phyloP scores from a whole-genome alignment of 64 coral and sea anemone genomes.

The Platygyra sinensis region DNA sequence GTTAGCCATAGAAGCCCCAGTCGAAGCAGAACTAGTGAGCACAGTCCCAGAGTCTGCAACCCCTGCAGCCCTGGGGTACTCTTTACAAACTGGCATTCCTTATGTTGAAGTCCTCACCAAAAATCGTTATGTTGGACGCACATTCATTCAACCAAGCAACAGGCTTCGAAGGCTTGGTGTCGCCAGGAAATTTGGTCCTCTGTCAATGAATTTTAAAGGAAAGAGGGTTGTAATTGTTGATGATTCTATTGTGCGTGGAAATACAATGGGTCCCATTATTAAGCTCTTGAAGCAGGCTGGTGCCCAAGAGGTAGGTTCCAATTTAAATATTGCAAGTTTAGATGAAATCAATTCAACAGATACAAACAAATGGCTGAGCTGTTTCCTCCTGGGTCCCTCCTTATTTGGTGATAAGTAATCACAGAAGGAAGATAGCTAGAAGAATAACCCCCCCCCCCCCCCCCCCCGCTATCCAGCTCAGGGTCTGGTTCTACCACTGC shows the following conservation, averaged over 20 bases:
- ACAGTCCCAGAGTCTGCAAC: conserved; percentile 97
- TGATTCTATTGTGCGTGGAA: conserved; percentile 97
- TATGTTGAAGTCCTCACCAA: conserved; percentile 96
- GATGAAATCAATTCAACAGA: too few species aligned
- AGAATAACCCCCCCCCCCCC: too few species aligned
- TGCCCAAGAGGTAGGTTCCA: conserved; percentile 72
- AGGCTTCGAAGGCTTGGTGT: conserved; percentile 89
- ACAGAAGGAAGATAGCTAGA: too few species aligned
- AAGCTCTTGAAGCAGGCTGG: conserved; percentile 92
- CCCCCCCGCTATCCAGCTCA: too few species aligned
- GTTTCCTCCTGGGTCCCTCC: too few species aligned
- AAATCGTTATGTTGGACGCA: conserved; percentile 97
- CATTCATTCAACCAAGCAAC: conserved; percentile 92
- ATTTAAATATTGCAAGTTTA: too few species aligned
- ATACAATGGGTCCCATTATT: conserved; percentile 92
- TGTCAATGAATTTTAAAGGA: conserved; percentile 88
- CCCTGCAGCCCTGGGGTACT: conserved; percentile 87
- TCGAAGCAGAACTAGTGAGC: conserved; percentile 95
- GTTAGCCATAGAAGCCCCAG: conserved; percentile 84
- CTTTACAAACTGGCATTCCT: conserved; percentile 75
- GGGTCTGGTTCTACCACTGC: too few species aligned
- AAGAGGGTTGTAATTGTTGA: conserved; percentile 93
- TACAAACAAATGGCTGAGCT: too few species aligned
- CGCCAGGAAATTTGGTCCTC: conserved; percentile 94
- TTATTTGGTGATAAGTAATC: too few species aligned